A percentile compares a stretch with the other conserved stretches of the same genome.
These are phyloP conservation scores for Thaumatotibia leucotreta DNA, from an alignment of 1,140 invertebrate genomes.

Conservation along the genomic window DNA sequence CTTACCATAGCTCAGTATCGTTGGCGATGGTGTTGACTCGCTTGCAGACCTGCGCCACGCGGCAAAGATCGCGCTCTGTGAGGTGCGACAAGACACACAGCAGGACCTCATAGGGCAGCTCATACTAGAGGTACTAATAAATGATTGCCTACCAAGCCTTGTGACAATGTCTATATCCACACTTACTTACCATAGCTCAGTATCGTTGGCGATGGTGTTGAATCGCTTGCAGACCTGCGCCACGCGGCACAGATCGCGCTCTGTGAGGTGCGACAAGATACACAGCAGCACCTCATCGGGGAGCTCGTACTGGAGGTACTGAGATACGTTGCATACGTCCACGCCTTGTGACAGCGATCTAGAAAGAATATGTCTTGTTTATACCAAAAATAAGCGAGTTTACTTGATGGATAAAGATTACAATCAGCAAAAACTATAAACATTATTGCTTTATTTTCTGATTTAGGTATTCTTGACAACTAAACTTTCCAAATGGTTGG, in stretches of 20 bases:
- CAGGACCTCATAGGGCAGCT: slow-evolving; percentile 96
- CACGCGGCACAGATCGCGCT: slow-evolving; percentile 94
- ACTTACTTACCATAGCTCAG: slow-evolving; percentile 90
- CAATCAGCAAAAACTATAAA: too few species aligned
- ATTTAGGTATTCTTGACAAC: too few species aligned
- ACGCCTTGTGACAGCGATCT: slow-evolving; percentile 76
- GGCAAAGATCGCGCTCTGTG: slow-evolving; percentile 94
- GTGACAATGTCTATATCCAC: slow-evolving; percentile 58
- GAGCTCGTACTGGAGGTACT: slow-evolving; percentile 96
- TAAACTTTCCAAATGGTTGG: too few species aligned
- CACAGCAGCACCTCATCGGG: slow-evolving; percentile 97
- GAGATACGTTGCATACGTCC: slow-evolving; percentile 85
- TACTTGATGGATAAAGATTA: too few species aligned
- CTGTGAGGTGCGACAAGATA: slow-evolving; percentile 95
- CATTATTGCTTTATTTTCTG: too few species aligned
- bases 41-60: slow-evolving; percentile 95
- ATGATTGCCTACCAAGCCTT: slow-evolving; percentile 83
- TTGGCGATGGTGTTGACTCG: slow-evolving; percentile 96
- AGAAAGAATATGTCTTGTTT: slow-evolving; percentile 6
- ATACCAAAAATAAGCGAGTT: too few species aligned
- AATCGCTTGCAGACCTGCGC: slow-evolving; percentile 97
- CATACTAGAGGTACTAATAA: slow-evolving; percentile 95
- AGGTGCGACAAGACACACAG: slow-evolving; percentile 96
- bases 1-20: slow-evolving; percentile 94
- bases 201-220: slow-evolving; percentile 95